Percentiles rank a stretch among this genome's conserved stretches.
These are phyloP conservation scores for Hydrozoanthus tunicans DNA, from an alignment of 64 coral and sea anemone genomes.

Conservation along the genomic window DNA sequence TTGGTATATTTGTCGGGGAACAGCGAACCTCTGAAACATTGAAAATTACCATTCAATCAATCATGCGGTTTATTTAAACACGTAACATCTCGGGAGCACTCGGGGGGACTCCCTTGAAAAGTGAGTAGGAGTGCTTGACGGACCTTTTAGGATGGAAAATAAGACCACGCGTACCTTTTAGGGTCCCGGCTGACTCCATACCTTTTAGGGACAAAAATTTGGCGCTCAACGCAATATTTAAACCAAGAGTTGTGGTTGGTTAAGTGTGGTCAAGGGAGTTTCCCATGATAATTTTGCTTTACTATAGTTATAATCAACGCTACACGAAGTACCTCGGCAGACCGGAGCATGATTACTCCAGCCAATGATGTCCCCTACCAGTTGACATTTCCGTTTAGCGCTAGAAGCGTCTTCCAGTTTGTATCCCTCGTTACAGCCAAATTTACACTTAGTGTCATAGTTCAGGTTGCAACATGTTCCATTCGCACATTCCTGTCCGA, in stretches of 20 bases:
- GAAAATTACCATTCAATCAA: not conserved
- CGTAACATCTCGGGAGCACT: not conserved
- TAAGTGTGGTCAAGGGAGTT: not conserved
- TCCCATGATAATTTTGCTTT: not conserved
- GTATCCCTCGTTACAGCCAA: conserved; percentile 55
- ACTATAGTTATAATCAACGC: no score
- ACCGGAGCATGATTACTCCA: conserved; percentile 23
- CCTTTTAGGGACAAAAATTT: no score
- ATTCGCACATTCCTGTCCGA: conserved; percentile 8
- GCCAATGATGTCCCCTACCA: not conserved
- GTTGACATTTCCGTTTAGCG: not conserved
- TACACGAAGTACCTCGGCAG: conserved; percentile 8
- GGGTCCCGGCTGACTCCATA: no score
- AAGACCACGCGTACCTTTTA: no score
- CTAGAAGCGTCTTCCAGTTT: conserved; percentile 5
- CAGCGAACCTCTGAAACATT: conserved; percentile 26
- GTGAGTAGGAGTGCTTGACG: no score
- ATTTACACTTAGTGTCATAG: conserved; percentile 28
- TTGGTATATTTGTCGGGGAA: conserved; percentile 21
- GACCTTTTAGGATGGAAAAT: no score
- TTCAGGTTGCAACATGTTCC: conserved; percentile 15
- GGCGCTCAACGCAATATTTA: no score
- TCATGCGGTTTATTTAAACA: not conserved
- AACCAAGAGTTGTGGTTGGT: no score
- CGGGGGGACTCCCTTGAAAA: no score